phyloP scores from a whole-genome alignment of 2,888 invertebrate species.

The Camponotus fellah region DNA sequence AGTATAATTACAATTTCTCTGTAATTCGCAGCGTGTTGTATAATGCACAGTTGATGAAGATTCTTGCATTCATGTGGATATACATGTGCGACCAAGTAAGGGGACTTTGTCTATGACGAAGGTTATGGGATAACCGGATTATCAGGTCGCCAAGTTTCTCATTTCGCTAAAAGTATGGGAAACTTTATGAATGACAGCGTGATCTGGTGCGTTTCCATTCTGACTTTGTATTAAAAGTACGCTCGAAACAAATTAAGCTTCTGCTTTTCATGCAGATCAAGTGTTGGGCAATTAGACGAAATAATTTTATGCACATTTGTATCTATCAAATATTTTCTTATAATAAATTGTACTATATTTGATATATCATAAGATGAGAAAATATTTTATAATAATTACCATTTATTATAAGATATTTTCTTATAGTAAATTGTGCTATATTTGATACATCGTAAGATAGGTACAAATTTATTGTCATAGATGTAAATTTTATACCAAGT shows the following conservation, averaged over 20 bases:
- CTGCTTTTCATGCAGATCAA: not conserved
- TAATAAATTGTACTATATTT: not conserved
- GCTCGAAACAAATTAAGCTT: not conserved
- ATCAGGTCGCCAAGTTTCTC: conserved; percentile 38
- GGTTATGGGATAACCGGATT: conserved; percentile 59
- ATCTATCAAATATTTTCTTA: not conserved
- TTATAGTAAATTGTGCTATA: not conserved
- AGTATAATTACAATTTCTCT: not conserved
- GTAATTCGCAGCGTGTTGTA: not conserved
- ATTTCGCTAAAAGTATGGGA: conserved; percentile 79
- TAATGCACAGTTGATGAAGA: conserved; percentile 2
- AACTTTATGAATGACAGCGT: conserved; percentile 83
- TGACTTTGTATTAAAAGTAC: conserved; percentile 19
- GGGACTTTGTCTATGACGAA: conserved; percentile 9
- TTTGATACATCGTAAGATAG: not conserved
- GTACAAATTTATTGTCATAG: not conserved
- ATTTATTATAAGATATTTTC: not conserved
- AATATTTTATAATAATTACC: no score
- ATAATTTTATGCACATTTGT: not conserved
- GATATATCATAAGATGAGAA: not conserved
- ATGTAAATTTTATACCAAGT: not conserved
- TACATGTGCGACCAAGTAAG: not conserved
- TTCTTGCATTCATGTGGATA: not conserved
- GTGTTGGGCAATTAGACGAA: not conserved
- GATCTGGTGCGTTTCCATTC: conserved; percentile 81